Conservation (phyloP, 1,140 invertebrate genomes). For the Mya arenaria region DNA sequence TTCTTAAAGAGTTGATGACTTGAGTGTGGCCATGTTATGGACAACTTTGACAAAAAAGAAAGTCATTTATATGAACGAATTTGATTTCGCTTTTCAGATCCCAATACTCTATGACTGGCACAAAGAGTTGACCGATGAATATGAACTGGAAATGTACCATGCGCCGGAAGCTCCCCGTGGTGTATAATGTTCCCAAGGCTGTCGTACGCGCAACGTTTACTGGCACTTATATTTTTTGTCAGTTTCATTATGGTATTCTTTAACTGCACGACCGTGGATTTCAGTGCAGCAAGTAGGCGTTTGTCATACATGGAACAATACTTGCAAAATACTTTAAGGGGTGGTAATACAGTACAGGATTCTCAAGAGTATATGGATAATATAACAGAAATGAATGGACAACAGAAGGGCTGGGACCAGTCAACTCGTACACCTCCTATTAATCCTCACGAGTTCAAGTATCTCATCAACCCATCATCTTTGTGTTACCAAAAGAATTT, state of each 20-base stretch:
- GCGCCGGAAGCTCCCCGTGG: background rate
- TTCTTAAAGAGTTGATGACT: too few species aligned
- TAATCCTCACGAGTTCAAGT: slow-evolving; percentile 64
- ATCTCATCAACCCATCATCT: slow-evolving; percentile 62
- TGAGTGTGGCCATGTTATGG: too few species aligned
- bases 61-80: too few species aligned
- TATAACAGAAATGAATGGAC: background rate
- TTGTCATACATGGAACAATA: background rate
- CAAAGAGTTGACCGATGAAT: too few species aligned
- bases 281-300: background rate
- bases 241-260: slow-evolving; percentile 36
- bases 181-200: slow-evolving; percentile 54
- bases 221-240: slow-evolving; percentile 31
- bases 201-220: slow-evolving; percentile 32
- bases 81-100: too few species aligned
- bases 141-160: too few species aligned
- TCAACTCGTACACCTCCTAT: slow-evolving; percentile 8
- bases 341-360: background rate
- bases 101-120: too few species aligned
- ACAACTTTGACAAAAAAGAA: too few species aligned
- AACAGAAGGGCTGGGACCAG: background rate
- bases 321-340: background rate
- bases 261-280: background rate
- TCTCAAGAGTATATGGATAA: background rate
- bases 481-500: slow-evolving; percentile 38